phyloP scores from a whole-genome alignment of 2,888 invertebrate species.

The Tinea trinotella region DNA sequence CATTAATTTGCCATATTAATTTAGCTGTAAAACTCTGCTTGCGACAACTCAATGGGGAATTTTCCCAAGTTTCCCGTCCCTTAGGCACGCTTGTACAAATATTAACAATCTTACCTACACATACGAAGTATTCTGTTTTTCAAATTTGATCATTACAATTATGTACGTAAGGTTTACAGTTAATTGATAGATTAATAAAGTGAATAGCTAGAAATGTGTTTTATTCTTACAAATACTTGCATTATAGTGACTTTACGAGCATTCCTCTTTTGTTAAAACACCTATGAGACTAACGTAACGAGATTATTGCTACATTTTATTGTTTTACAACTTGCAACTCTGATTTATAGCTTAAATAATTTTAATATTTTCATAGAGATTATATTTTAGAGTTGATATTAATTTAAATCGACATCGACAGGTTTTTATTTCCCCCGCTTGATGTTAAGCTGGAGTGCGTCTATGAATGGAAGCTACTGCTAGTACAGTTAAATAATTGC shows the following conservation, averaged over 20 bases:
- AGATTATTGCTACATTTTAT: conserved; percentile 13
- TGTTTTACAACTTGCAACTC: conserved; percentile 11
- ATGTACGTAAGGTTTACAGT: too few relatives aligned
- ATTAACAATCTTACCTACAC: conserved; percentile 7
- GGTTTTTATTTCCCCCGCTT: too few relatives aligned
- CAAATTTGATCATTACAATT: too few relatives aligned
- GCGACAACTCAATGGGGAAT: conserved; percentile 65
- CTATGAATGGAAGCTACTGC: too few relatives aligned
- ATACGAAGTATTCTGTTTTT: too few relatives aligned
- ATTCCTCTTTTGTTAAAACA: conserved; percentile 37
- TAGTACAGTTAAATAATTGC: too few relatives aligned
- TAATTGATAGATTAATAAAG: too few relatives aligned
- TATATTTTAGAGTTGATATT: neutral
- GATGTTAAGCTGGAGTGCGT: too few relatives aligned
- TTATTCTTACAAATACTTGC: conserved; percentile 11
- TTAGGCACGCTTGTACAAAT: conserved; percentile 50
- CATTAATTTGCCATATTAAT: conserved; percentile 75
- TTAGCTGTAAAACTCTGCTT: conserved; percentile 72
- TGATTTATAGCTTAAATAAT: conserved; percentile 11
- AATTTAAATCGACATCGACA: too few relatives aligned
- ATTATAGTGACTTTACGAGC: conserved; percentile 39
- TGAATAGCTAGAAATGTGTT: neutral
- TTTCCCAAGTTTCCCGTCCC: conserved; percentile 62
- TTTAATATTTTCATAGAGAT: neutral
- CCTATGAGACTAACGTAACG: conserved; percentile 17